These are phyloP conservation scores for Pandemis cinnamomeana DNA, from an alignment of 2,888 invertebrate genomes.

Conservation along the genomic window DNA sequence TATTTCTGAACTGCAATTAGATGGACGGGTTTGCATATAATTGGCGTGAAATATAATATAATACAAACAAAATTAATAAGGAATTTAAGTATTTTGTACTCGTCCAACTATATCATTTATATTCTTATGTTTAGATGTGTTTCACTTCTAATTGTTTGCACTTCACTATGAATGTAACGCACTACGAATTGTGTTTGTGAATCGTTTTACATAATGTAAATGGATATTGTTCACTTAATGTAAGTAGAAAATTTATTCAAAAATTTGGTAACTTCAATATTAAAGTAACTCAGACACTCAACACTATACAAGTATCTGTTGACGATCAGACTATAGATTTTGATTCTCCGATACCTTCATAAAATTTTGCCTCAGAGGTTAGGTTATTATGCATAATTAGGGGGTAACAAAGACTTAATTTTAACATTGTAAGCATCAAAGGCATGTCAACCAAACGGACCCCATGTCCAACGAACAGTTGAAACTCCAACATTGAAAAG, in stretches of 20 bases:
- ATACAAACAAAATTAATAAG: conserved; percentile 16
- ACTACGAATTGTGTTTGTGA: conserved; percentile 33
- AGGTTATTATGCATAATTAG: too few relatives aligned
- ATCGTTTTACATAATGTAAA: conserved; percentile 23
- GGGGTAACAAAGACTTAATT: too few relatives aligned
- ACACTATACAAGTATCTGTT: background rate
- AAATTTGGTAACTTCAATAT: conserved; percentile 1
- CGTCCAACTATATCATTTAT: conserved; percentile 17
- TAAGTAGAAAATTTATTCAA: conserved; percentile 49
- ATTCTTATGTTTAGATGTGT: conserved; percentile 28
- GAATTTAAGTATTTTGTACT: conserved; percentile 20
- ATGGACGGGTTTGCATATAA: conserved; percentile 22
- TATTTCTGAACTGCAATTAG: background rate
- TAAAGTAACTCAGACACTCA: background rate
- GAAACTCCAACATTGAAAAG: background rate
- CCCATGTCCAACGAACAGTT: background rate
- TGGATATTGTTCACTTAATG: conserved; percentile 37
- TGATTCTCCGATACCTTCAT: background rate
- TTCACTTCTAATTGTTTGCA: conserved; percentile 32
- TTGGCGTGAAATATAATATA: conserved; percentile 30
- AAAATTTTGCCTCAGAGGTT: background rate
- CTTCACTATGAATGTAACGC: conserved; percentile 25
- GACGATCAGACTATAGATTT: background rate
- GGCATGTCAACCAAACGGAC: too few relatives aligned
- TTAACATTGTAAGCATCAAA: too few relatives aligned